Conservation (phyloP, 1,140 invertebrate species). For the Camponotus pennsylvanicus region DNA sequence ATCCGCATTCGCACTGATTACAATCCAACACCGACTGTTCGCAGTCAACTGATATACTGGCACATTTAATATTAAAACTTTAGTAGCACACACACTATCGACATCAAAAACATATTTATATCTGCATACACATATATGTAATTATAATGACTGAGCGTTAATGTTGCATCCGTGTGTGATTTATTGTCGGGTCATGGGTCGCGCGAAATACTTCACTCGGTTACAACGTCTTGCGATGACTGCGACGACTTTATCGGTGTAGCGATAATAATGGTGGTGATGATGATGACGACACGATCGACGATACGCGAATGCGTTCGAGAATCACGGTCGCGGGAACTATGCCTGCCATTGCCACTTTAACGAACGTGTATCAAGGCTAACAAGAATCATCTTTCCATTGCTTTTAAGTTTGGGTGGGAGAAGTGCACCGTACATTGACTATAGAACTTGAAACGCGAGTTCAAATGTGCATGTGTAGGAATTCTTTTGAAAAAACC, state of each 20-base stretch:
- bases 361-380: neutral
- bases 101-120: too few relatives aligned
- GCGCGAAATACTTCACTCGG: neutral
- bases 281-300: neutral
- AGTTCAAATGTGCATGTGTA: too few relatives aligned
- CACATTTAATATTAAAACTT: constrained; percentile 20
- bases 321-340: neutral
- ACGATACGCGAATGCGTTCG: neutral
- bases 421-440: neutral
- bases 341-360: neutral
- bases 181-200: neutral
- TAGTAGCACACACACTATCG: neutral
- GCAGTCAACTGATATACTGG: neutral
- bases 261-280: neutral
- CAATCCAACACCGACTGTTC: neutral
- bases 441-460: neutral
- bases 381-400: neutral
- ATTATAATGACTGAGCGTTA: constrained; percentile 21
- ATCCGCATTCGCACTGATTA: neutral
- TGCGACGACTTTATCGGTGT: neutral
- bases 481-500: neutral
- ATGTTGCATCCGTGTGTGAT: neutral
- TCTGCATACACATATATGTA: too few relatives aligned
- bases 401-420: neutral
- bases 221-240: neutral